These are phyloP conservation scores for Pristionchus fissidentatus DNA, from an alignment of 2,888 invertebrate genomes.

Conservation along the genomic window DNA sequence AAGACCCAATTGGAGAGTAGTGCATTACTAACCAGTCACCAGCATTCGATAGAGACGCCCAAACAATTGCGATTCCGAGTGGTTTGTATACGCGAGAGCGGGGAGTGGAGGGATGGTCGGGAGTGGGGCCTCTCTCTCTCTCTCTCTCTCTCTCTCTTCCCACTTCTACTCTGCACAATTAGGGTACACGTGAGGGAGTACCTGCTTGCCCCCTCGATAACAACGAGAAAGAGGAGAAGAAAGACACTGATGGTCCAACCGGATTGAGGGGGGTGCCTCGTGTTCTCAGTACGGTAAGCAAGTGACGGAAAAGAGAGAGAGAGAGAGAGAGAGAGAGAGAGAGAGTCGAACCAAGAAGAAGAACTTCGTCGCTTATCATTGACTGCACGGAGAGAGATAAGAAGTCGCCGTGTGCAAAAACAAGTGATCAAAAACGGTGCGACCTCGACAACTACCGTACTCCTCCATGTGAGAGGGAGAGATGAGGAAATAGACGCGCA, in stretches of 20 bases:
- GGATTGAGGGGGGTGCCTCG: slow-evolving; percentile 21
- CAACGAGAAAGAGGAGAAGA: slow-evolving; percentile 43
- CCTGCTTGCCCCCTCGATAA: slow-evolving; percentile 44
- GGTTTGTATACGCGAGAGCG: slow-evolving; percentile 25
- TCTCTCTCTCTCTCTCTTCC: too few relatives aligned
- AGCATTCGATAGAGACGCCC: background rate
- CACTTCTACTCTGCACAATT: too few relatives aligned
- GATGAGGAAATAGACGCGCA: background rate
- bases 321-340: background rate
- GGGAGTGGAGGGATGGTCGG: background rate
- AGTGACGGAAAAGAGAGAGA: too few relatives aligned
- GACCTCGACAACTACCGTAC: slow-evolving; percentile 22
- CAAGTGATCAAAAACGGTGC: background rate
- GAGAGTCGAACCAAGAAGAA: slow-evolving; percentile 16
- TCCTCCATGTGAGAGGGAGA: background rate
- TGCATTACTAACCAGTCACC: background rate
- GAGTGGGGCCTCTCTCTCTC: background rate
- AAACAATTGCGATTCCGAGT: slow-evolving; percentile 18
- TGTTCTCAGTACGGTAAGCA: slow-evolving; percentile 43
- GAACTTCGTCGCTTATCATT: slow-evolving; percentile 31
- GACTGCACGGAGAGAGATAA: background rate
- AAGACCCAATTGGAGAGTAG: background rate
- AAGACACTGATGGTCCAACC: slow-evolving; percentile 39
- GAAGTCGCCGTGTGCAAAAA: background rate
- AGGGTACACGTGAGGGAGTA: slow-evolving; percentile 46